These are phyloP conservation scores for Coelinius sp. DNA, from an alignment of 2,888 invertebrate species.

Conservation along the genomic window DNA sequence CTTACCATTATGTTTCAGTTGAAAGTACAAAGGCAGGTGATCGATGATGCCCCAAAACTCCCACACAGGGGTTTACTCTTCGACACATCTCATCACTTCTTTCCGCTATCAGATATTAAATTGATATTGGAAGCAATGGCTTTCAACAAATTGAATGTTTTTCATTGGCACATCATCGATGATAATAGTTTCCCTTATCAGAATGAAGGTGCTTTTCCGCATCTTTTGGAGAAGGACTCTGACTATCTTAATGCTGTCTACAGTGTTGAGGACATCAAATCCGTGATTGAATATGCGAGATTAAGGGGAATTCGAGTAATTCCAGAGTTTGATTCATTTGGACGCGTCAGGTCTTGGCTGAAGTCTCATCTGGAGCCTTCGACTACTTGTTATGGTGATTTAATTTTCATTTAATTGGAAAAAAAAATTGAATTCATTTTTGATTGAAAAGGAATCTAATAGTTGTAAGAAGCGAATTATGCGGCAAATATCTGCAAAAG, in stretches of 20 bases:
- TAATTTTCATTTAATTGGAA: too few species aligned
- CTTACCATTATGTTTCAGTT: slow-evolving; percentile 75
- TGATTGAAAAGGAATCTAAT: too few species aligned
- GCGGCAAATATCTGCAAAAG: too few species aligned
- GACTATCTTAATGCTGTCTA: slow-evolving; percentile 79
- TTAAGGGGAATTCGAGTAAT: slow-evolving; percentile 88
- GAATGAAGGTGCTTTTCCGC: slow-evolving; percentile 83
- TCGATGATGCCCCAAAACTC: slow-evolving; percentile 85
- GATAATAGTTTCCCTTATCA: slow-evolving; percentile 94
- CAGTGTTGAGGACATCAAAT: slow-evolving; percentile 75
- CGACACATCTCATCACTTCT: slow-evolving; percentile 90
- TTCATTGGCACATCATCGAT: slow-evolving; percentile 97
- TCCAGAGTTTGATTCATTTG: slow-evolving; percentile 93
- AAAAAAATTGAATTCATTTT: too few species aligned
- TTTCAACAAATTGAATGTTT: slow-evolving; percentile 92
- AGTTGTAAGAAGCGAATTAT: too few species aligned
- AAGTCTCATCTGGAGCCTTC: slow-evolving; percentile 80
- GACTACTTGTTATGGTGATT: slow-evolving; percentile 81
- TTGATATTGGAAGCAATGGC: slow-evolving; percentile 86
- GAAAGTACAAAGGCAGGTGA: slow-evolving; percentile 77
- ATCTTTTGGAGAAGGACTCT: slow-evolving; percentile 78
- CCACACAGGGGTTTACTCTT: slow-evolving; percentile 86
- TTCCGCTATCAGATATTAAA: slow-evolving; percentile 78
- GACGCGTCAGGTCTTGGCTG: slow-evolving; percentile 92
- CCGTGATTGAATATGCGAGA: slow-evolving; percentile 83